These are phyloP conservation scores for Harpalus rubripes DNA, from an alignment of 2,888 invertebrate species.

Conservation along the genomic window DNA sequence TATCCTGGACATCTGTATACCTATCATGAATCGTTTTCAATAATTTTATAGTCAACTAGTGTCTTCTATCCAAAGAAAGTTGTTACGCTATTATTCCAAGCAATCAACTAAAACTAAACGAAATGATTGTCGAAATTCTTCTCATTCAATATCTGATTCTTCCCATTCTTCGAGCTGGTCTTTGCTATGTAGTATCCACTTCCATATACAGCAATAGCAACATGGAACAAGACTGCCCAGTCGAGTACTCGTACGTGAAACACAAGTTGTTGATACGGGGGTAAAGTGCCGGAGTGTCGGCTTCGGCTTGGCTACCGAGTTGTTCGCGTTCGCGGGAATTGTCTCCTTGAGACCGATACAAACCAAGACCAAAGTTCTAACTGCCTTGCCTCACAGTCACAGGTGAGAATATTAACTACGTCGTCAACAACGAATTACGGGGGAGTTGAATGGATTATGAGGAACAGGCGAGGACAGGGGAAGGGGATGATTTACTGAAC, in stretches of 20 bases:
- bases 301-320: background rate
- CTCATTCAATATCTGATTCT: background rate
- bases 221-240: background rate
- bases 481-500: too few relatives aligned
- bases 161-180: background rate
- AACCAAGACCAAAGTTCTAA: background rate
- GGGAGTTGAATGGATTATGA: too few relatives aligned
- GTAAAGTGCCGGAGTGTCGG: background rate
- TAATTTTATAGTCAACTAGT: too few relatives aligned
- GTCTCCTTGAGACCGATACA: conserved; percentile 17
- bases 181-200: background rate
- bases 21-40: too few relatives aligned
- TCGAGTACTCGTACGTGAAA: background rate
- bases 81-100: too few relatives aligned
- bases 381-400: background rate
- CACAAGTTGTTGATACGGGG: background rate
- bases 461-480: too few relatives aligned
- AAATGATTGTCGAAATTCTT: background rate
- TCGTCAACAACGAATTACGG: too few relatives aligned
- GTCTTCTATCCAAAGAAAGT: too few relatives aligned
- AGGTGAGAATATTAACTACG: too few relatives aligned
- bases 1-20: too few relatives aligned
- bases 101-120: background rate
- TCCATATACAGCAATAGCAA: conserved; percentile 1
- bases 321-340: conserved; percentile 19